Conservation (phyloP, 2,888 invertebrate species). For the Drosophila helvetica region DNA sequence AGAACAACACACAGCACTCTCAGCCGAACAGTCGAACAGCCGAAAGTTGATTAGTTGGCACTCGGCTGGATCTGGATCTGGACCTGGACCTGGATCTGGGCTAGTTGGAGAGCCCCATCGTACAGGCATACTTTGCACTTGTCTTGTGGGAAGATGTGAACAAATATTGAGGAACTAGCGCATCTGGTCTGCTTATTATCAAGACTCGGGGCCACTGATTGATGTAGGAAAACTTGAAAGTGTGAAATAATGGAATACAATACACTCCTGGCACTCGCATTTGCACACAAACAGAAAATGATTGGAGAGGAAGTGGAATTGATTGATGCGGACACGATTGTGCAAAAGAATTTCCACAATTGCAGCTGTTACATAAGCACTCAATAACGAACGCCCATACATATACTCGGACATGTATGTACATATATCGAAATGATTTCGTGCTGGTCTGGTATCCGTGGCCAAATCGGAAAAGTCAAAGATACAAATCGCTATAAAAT, state of each 20-base stretch:
- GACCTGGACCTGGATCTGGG: slow-evolving; percentile 27
- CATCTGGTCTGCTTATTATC: slow-evolving; percentile 68
- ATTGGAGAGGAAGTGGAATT: slow-evolving; percentile 66
- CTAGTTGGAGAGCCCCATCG: slow-evolving; percentile 35
- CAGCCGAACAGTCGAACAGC: slow-evolving; percentile 5
- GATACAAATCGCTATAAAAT: slow-evolving; percentile 75
- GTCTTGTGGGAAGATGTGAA: slow-evolving; percentile 54
- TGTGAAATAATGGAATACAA: slow-evolving; percentile 59
- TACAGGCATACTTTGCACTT: slow-evolving; percentile 67
- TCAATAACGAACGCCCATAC: slow-evolving; percentile 54
- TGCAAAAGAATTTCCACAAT: slow-evolving; percentile 65
- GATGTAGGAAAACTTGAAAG: slow-evolving; percentile 59
- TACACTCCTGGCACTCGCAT: slow-evolving; percentile 5
- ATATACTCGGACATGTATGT: neutral
- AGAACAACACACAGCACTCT: slow-evolving; percentile 22
- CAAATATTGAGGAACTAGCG: slow-evolving; percentile 52
- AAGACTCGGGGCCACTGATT: slow-evolving; percentile 60
- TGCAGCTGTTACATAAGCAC: slow-evolving; percentile 65
- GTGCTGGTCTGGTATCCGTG: slow-evolving; percentile 53
- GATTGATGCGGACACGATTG: slow-evolving; percentile 66
- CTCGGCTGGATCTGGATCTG: slow-evolving; percentile 36
- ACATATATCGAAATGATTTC: slow-evolving; percentile 48
- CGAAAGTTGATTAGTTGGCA: slow-evolving; percentile 46
- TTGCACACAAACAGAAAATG: slow-evolving; percentile 17
- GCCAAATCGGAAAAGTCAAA: slow-evolving; percentile 71